Evolutionary conservation across 2,113 vertebrate genomes (phyloP).

Genomic region (Riparia riparia): DNA sequence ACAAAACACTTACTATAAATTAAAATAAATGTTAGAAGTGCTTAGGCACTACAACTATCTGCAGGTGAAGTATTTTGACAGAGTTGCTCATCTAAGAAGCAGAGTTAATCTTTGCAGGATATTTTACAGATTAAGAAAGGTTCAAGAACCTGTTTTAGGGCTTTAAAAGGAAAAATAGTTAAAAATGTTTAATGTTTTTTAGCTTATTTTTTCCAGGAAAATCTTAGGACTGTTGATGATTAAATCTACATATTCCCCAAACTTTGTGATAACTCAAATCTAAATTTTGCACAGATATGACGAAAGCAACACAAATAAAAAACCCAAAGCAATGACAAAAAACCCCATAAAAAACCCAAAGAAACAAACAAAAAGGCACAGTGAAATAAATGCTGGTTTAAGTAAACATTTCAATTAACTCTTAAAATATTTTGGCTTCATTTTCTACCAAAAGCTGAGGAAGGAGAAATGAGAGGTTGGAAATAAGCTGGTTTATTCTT

Average conservation of each 20-base stretch:
- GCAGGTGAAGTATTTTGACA: slow-evolving; percentile 43
- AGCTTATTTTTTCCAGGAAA: not conserved
- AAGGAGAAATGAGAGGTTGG: not conserved
- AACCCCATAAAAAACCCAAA: accelerated
- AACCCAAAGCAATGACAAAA: not conserved
- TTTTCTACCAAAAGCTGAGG: not conserved
- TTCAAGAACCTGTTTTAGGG: not conserved
- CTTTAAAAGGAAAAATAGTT: not conserved
- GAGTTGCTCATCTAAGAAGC: slow-evolving; percentile 12
- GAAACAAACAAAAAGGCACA: not conserved
- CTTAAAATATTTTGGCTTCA: not conserved
- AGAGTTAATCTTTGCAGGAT: slow-evolving; percentile 1
- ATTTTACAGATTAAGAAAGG: not conserved
- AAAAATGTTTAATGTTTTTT: not conserved
- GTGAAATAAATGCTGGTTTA: not conserved
- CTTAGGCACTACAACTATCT: slow-evolving; percentile 28
- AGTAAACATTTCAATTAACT: not conserved
- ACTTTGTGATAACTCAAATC: not conserved
- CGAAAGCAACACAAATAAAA: not conserved
- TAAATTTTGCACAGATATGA: not conserved
- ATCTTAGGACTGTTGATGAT: not conserved
- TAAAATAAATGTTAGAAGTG: slow-evolving; percentile 62
- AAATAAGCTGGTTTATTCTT: not conserved
- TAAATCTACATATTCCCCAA: not conserved
- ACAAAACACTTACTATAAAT: slow-evolving; percentile 40